Evolutionary conservation across 1,140 invertebrate species (phyloP).

Genomic region (Cotesia typhae): DNA sequence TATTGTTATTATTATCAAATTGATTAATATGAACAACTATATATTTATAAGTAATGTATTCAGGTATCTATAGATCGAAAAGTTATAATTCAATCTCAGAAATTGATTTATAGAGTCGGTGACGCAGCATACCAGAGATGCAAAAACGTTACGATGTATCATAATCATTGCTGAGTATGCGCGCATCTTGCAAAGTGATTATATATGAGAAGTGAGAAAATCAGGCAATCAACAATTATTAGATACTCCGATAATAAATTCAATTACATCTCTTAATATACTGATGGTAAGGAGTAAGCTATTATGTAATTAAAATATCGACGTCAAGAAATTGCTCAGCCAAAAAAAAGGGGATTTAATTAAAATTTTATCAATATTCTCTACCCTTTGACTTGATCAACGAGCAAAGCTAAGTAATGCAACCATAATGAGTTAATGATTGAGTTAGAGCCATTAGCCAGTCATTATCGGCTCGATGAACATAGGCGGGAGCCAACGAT

Average conservation of each 20-base stretch:
- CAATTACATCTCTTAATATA: neutral
- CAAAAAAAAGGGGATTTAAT: neutral
- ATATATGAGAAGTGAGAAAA: constrained; percentile 35
- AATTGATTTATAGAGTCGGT: constrained; percentile 21
- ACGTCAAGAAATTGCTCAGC: no score
- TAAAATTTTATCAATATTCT: constrained; percentile 9
- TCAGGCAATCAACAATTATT: constrained; percentile 46
- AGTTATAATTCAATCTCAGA: constrained; percentile 13
- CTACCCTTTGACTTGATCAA: constrained; percentile 3
- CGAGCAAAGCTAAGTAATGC: constrained; percentile 2
- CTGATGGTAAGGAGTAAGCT: neutral
- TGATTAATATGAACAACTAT: neutral
- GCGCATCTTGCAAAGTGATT: constrained; percentile 34
- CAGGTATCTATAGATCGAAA: neutral
- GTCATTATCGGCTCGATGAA: constrained; percentile 20
- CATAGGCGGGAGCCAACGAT: neutral
- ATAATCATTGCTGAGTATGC: constrained; percentile 28
- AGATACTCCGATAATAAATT: neutral
- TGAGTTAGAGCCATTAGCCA: constrained; percentile 12
- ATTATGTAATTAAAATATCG: no score
- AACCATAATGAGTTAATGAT: constrained; percentile 20
- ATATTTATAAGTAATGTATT: neutral
- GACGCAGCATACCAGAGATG: constrained; percentile 8
- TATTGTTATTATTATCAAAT: no score
- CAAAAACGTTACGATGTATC: constrained; percentile 23